A percentile compares a stretch with the other conserved stretches of the same genome.
Conservation (phyloP, 2,888 invertebrate species). For the Spilosoma lubricipeda region DNA sequence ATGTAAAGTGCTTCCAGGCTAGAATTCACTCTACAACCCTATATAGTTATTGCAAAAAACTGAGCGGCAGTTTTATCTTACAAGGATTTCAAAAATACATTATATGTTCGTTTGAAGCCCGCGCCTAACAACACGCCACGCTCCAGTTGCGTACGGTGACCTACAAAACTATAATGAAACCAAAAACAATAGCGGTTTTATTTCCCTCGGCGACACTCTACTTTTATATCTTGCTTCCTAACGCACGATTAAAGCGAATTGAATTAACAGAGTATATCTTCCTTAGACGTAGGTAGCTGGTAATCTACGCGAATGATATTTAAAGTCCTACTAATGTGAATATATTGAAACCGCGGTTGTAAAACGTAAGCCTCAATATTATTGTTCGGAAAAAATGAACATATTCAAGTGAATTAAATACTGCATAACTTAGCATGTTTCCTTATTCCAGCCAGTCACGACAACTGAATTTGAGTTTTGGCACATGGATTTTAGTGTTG, state of each 20-base stretch:
- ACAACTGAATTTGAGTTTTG: background rate
- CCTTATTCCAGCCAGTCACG: background rate
- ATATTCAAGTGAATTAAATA: background rate
- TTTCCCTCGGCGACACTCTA: slow-evolving; percentile 6
- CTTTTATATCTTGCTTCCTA: slow-evolving; percentile 4
- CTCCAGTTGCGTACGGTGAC: slow-evolving; percentile 3
- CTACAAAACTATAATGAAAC: slow-evolving; percentile 4
- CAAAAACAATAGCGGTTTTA: slow-evolving; percentile 6
- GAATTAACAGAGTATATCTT: background rate
- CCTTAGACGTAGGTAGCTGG: background rate
- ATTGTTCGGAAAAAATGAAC: background rate
- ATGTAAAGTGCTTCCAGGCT: background rate
- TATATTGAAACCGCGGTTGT: background rate
- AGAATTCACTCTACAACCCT: background rate
- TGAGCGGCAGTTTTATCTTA: background rate
- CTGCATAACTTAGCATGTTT: background rate
- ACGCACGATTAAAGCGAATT: background rate
- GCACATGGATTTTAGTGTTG: background rate
- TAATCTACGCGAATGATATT: background rate
- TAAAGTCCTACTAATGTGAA: background rate
- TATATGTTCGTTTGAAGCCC: background rate
- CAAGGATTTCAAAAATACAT: background rate
- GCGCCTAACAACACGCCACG: background rate
- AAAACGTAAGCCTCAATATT: background rate
- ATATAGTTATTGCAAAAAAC: background rate